A percentile compares a stretch with the other conserved stretches of the same genome.
phyloP scores from a whole-genome alignment of 2,888 invertebrate species.

The Drosophila siamana region DNA sequence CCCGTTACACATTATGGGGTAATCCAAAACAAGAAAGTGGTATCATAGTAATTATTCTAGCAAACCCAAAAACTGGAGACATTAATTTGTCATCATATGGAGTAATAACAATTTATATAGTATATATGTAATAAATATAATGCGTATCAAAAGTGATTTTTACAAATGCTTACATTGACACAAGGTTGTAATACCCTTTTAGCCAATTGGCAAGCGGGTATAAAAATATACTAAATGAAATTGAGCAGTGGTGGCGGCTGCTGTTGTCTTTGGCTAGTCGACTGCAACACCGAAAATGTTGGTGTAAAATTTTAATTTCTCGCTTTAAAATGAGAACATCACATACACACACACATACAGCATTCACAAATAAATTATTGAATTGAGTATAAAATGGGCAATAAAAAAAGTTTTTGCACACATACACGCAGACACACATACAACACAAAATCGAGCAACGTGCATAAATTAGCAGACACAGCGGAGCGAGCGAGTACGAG shows the following conservation, averaged over 20 bases:
- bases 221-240: constrained; percentile 49
- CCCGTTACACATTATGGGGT: background rate
- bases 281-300: constrained; percentile 48
- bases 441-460: constrained; percentile 44
- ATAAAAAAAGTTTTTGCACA: constrained; percentile 64
- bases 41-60: too few species aligned
- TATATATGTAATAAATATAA: too few species aligned
- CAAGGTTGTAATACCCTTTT: constrained; percentile 17
- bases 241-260: constrained; percentile 33
- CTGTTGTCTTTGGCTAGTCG: constrained; percentile 50
- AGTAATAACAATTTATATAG: too few species aligned
- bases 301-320: constrained; percentile 47
- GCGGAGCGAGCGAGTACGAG: constrained; percentile 41
- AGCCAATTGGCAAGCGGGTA: background rate
- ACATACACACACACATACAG: constrained; percentile 30
- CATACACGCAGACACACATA: constrained; percentile 21
- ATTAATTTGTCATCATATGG: too few species aligned
- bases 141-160: too few species aligned
- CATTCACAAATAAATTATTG: constrained; percentile 45
- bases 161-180: too few species aligned
- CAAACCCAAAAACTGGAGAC: too few species aligned
- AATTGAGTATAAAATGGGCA: constrained; percentile 56
- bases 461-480: constrained; percentile 66
- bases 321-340: constrained; percentile 47
- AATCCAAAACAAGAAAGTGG: too few species aligned